Evolutionary conservation across 2,797 vertebrate species (phyloP).

Genomic region (Hyperoplus lanceolatus): DNA sequence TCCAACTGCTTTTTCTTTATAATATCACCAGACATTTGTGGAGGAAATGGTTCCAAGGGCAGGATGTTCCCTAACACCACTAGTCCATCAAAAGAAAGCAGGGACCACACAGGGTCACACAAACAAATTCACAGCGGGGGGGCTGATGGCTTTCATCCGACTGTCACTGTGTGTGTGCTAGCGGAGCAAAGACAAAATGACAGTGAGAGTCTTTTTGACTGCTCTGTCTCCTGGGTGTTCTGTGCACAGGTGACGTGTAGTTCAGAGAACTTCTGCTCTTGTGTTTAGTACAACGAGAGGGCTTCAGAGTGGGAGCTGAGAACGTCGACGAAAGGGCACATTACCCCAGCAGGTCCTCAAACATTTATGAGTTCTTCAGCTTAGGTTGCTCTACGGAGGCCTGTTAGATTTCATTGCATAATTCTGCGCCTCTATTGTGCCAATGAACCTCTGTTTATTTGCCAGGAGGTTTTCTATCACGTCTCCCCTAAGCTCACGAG

Average conservation of each 20-base stretch:
- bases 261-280: slow-evolving; percentile 31
- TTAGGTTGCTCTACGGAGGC: slow-evolving; percentile 78
- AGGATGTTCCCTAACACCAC: slow-evolving; percentile 45
- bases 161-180: slow-evolving; percentile 15
- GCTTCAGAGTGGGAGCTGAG: slow-evolving; percentile 47
- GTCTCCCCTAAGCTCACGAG: slow-evolving; percentile 59
- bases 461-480: slow-evolving; percentile 72
- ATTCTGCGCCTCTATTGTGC: slow-evolving; percentile 67
- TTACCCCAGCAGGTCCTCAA: slow-evolving; percentile 80
- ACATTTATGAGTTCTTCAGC: slow-evolving; percentile 85
- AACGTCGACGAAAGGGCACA: slow-evolving; percentile 62
- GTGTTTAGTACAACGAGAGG: slow-evolving; percentile 55
- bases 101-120: slow-evolving; percentile 3
- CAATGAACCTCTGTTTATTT: slow-evolving; percentile 72
- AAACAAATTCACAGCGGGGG: slow-evolving; percentile 1
- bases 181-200: slow-evolving; percentile 7
- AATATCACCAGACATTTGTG: slow-evolving; percentile 55
- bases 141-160: slow-evolving; percentile 16
- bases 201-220: slow-evolving; percentile 5
- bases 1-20: slow-evolving; percentile 63
- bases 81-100: slow-evolving; percentile 43
- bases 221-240: slow-evolving; percentile 33
- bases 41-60: slow-evolving; percentile 46
- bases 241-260: slow-evolving; percentile 19
- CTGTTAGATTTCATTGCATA: slow-evolving; percentile 82